phyloP scores from a whole-genome alignment of 2,113 vertebrate species.

The Polyodon spathula region DNA sequence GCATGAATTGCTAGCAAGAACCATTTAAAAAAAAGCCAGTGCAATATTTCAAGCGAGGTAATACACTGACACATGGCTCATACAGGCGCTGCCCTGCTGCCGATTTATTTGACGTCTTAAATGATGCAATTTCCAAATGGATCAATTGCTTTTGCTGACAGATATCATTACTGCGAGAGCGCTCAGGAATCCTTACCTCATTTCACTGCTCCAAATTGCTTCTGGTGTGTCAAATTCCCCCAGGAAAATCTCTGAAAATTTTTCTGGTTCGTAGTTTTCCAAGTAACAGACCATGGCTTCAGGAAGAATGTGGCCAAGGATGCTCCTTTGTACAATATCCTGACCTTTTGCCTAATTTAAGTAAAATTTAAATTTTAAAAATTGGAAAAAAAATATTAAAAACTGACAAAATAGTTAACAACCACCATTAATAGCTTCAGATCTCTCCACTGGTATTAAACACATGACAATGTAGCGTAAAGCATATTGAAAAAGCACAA shows the following conservation, averaged over 20 bases:
- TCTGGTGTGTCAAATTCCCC: slow-evolving; percentile 97
- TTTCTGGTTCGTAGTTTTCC: slow-evolving; percentile 94
- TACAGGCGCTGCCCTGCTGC: too few species aligned
- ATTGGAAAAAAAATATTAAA: not conserved
- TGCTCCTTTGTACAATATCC: slow-evolving; percentile 91
- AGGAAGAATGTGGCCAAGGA: slow-evolving; percentile 86
- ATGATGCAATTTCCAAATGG: too few species aligned
- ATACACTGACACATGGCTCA: too few species aligned
- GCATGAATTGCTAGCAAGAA: too few species aligned
- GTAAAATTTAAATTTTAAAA: slow-evolving; percentile 12
- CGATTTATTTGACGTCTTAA: too few species aligned
- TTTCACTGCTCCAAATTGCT: slow-evolving; percentile 98
- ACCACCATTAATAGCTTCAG: not conserved
- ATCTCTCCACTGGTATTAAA: not conserved
- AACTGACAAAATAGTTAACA: not conserved
- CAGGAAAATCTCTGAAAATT: slow-evolving; percentile 95
- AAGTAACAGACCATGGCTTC: slow-evolving; percentile 98
- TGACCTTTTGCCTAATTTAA: slow-evolving; percentile 74
- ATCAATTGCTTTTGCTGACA: too few species aligned
- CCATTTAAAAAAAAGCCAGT: too few species aligned
- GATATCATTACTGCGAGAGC: not conserved
- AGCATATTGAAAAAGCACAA: not conserved
- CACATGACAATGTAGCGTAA: slow-evolving; percentile 12
- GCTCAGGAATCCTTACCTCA: slow-evolving; percentile 65
- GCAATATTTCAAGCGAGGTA: too few species aligned